A percentile compares a stretch with the other conserved stretches of the same genome.
phyloP scores from a whole-genome alignment of 2,113 vertebrate species.

The Pseudorhombus dupliciocellatus region DNA sequence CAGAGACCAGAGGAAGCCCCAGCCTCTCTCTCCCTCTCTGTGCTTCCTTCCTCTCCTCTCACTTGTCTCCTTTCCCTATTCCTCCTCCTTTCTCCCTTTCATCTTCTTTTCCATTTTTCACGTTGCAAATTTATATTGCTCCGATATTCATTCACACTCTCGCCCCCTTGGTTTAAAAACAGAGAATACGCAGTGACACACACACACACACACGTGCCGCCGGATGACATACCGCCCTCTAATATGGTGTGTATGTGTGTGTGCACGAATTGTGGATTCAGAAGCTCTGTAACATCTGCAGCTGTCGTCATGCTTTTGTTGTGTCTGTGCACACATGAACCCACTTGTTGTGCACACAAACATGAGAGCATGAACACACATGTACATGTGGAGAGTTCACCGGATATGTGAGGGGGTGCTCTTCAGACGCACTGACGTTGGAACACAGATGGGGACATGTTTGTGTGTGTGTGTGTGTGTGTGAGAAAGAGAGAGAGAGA shows the following conservation, averaged over 20 bases:
- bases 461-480: conserved; percentile 16
- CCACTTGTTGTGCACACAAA: background rate
- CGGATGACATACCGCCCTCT: too few relatives aligned
- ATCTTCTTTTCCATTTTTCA: too few relatives aligned
- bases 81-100: too few relatives aligned
- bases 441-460: conserved; percentile 50
- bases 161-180: background rate
- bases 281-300: conserved; percentile 52
- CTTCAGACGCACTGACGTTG: conserved; percentile 26
- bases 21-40: background rate
- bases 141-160: too few relatives aligned
- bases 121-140: too few relatives aligned
- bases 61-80: too few relatives aligned
- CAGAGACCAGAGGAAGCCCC: conserved; percentile 17
- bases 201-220: background rate
- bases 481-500: conserved; percentile 10
- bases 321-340: background rate
- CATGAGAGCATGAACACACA: background rate
- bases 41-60: too few relatives aligned
- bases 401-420: conserved; percentile 4
- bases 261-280: conserved; percentile 29
- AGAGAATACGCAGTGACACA: background rate
- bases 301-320: conserved; percentile 14
- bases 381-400: conserved; percentile 26
- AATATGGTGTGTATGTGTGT: conserved; percentile 2